A percentile compares a stretch with the other conserved stretches of the same genome.
Conservation (phyloP, 2,888 invertebrate genomes). For the Aricia artaxerxes region DNA sequence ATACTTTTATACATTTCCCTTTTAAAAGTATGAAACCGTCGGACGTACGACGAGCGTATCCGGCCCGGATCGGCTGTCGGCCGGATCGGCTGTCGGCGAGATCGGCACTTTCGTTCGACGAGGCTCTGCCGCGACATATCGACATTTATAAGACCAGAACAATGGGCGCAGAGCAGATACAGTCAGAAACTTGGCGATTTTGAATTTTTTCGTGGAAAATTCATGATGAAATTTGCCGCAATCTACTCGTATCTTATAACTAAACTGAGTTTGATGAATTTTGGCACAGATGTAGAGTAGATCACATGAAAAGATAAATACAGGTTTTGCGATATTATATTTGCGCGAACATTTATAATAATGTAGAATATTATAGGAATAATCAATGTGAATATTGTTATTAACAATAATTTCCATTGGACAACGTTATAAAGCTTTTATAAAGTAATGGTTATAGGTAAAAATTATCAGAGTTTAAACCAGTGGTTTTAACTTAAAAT, state of each 20-base stretch:
- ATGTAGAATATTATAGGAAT: no score
- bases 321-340: no score
- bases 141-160: slow-evolving; percentile 36
- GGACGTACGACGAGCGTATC: slow-evolving; percentile 42
- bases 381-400: no score
- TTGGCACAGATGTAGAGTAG: no score
- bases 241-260: no score
- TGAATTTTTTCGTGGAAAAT: background rate
- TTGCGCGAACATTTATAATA: no score
- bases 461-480: background rate
- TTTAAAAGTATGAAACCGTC: slow-evolving; percentile 3
- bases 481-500: background rate
- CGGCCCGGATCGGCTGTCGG: slow-evolving; percentile 37
- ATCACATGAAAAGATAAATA: no score
- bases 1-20: background rate
- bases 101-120: slow-evolving; percentile 40
- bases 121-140: slow-evolving; percentile 40
- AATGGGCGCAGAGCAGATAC: slow-evolving; percentile 17
- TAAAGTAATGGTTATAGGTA: background rate
- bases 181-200: background rate
- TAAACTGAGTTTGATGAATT: no score
- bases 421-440: background rate
- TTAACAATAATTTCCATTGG: no score
- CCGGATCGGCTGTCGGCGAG: slow-evolving; percentile 37
- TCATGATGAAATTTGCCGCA: no score